Evolutionary conservation across 2,888 invertebrate genomes (phyloP).

Genomic region (Pyrrhosoma nymphula): DNA sequence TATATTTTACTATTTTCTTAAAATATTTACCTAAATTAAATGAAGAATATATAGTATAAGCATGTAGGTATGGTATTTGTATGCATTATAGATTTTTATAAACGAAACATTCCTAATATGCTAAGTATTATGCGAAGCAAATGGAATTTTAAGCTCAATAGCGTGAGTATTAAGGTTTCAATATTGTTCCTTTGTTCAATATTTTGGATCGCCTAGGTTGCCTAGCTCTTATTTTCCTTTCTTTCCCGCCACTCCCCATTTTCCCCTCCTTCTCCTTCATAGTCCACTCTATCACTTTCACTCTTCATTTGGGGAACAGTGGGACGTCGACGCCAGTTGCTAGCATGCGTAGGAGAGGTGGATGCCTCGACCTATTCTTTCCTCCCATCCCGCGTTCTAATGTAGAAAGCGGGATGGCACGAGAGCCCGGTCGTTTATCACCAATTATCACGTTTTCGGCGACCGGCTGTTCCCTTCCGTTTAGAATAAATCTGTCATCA

Average conservation of each 20-base stretch:
- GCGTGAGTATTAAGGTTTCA: not conserved
- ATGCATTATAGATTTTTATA: no score
- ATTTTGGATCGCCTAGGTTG: not conserved
- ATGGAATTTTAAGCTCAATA: no score
- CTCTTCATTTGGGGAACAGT: conserved; percentile 22
- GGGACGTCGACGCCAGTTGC: not conserved
- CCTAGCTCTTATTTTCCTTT: not conserved
- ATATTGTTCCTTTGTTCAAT: not conserved
- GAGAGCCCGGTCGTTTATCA: conserved; percentile 26
- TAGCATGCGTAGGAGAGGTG: not conserved
- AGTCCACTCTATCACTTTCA: conserved; percentile 44
- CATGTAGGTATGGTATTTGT: no score
- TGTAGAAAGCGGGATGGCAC: not conserved
- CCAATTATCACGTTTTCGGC: not conserved
- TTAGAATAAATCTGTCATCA: conserved; percentile 24
- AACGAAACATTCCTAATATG: no score
- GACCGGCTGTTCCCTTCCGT: conserved; percentile 35
- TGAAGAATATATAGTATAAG: no score
- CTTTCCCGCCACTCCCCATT: not conserved
- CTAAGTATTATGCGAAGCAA: no score
- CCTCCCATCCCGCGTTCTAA: not conserved
- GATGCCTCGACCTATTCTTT: not conserved
- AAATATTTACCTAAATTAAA: no score
- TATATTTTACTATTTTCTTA: no score
- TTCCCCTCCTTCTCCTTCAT: conserved; percentile 25